Base-by-base conservation (phyloP, 2,113 vertebrate genomes). In the Megaleporinus macrocephalus region DNA sequence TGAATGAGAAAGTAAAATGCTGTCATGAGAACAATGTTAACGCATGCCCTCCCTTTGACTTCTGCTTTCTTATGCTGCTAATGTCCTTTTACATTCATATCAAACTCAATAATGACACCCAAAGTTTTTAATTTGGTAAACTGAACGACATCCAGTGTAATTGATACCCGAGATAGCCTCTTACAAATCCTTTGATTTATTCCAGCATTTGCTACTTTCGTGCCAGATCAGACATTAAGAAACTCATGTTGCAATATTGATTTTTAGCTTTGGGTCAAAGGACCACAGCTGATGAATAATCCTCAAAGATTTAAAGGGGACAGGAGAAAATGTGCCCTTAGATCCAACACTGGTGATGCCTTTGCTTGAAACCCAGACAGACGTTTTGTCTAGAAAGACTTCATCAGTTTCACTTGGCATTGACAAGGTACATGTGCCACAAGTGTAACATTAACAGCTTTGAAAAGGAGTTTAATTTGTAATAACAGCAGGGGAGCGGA, bases 361-460 rank as follows among this genome's bases (percentile, higher is more conserved):
- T 14, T 51, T 12, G 22, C 11, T 27, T 69, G 6, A 62, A 61
- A 26, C 55, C 47, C 57, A 33, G 41, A 33, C 65, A 41, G 65
- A 26, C 65, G 5, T 68, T 41, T 68, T 68, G 18, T 68, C 27
- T 68, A 10, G 65, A 22, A 22, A 36, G 33, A 36, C 65, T 47
- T 44, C 41, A 51, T 65, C 26, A 68, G 18, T 59, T 78, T 27
- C n/a, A 14, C 20, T 33, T 61, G 73, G 61, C 30, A 55, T 44
- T 74, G 61, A 69, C 44, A 53, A 69, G 16, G 69, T 74, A 51
- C 55, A 49, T 69, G 44, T 22, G 69, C 62, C 69, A 79, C 22
- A 51, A 74, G 74, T 44, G 55, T 77, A 77, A 68, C 85, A 83
- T 74, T 87, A 82, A 79, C 44, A 79, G 73, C 80, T 26, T 69